phyloP scores from a whole-genome alignment of 2,888 invertebrate species.

The Arrhopalites spinosus region DNA sequence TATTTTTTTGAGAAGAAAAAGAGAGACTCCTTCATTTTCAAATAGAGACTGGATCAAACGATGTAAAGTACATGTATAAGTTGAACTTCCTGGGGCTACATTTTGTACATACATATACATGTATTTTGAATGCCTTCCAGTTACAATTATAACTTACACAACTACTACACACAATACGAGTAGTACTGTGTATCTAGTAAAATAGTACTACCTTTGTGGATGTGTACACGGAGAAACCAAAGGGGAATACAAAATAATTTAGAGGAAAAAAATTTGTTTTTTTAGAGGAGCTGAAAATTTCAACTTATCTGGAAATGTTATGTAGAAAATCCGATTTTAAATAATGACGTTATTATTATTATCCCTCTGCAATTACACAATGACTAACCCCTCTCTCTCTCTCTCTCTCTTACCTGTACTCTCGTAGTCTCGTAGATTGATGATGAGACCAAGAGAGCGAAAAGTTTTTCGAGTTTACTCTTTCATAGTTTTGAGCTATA shows the following conservation, averaged over 20 bases:
- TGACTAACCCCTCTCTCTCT: not conserved
- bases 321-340: not conserved
- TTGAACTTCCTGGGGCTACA: conserved; percentile 1
- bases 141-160: conserved; percentile 2
- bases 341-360: conserved; percentile 8
- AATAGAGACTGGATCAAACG: not conserved
- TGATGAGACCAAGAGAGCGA: conserved; percentile 17
- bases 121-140: conserved; percentile 9
- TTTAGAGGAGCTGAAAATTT: no score
- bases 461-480: not conserved
- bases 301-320: no score
- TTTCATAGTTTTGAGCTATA: not conserved
- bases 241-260: no score
- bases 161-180: no score
- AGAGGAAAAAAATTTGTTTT: no score
- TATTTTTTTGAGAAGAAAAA: not conserved
- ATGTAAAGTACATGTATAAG: no score
- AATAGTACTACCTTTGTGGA: no score
- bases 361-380: conserved; percentile 1
- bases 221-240: no score
- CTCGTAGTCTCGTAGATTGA: no score
- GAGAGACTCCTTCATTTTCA: conserved; percentile 9
- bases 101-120: not conserved
- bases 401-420: not conserved
- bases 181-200: no score